phyloP scores from a whole-genome alignment of 2,888 invertebrate genomes.

The Ryuthela nishihirai region DNA sequence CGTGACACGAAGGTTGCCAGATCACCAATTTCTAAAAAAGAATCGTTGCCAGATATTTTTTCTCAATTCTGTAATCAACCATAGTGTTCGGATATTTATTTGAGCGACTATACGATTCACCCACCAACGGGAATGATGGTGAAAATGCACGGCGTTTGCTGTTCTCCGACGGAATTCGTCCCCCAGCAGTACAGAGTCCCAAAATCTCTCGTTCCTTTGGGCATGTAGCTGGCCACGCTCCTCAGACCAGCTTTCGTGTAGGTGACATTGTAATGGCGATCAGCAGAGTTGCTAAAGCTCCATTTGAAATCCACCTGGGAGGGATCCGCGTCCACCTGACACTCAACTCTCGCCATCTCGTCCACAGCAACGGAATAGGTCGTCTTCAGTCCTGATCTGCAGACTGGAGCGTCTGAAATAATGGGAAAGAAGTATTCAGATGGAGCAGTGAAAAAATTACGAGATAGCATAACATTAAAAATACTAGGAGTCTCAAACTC shows the following conservation, averaged over 20 bases:
- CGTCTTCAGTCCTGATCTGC: constrained; percentile 59
- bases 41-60: no score
- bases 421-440: background rate
- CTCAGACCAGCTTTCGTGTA: constrained; percentile 19
- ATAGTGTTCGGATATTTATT: no score
- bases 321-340: constrained; percentile 43
- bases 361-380: constrained; percentile 38
- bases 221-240: constrained; percentile 42
- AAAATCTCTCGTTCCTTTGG: constrained; percentile 43
- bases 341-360: constrained; percentile 38
- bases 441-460: no score
- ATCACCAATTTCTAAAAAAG: no score
- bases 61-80: no score
- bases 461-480: no score
- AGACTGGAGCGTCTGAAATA: constrained; percentile 72
- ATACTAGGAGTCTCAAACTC: no score
- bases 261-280: constrained; percentile 23
- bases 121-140: constrained; percentile 50
- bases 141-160: constrained; percentile 43
- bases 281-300: constrained; percentile 82
- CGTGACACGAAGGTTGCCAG: no score
- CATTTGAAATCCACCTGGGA: constrained; percentile 71
- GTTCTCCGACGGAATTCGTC: constrained; percentile 43
- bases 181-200: constrained; percentile 45
- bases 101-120: background rate